These are phyloP conservation scores for Macrocentrus cingulum DNA, from an alignment of 1,140 invertebrate species.

Conservation along the genomic window DNA sequence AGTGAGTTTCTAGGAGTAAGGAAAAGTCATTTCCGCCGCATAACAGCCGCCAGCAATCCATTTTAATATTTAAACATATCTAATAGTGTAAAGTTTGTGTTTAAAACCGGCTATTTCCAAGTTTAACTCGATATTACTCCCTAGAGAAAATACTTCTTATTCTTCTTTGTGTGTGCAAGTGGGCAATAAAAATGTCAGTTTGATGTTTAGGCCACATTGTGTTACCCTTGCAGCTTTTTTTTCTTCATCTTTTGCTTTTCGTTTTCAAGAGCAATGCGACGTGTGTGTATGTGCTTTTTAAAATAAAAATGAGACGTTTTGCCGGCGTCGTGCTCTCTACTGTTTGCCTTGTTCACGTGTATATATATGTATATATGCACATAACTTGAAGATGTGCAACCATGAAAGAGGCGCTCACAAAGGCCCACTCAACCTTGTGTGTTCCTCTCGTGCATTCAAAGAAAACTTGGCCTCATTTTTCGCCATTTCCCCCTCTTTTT, in stretches of 20 bases:
- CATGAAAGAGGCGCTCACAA: conserved; percentile 11
- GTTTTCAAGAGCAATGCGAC: neutral
- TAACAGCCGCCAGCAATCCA: neutral
- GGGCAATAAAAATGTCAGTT: conserved; percentile 9
- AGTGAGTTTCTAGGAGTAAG: conserved; percentile 19
- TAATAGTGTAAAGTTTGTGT: neutral
- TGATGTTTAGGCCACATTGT: conserved; percentile 9
- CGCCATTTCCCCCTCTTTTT: conserved; percentile 1
- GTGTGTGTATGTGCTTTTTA: conserved; percentile 4
- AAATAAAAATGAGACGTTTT: neutral
- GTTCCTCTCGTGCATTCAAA: conserved; percentile 5
- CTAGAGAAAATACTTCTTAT: neutral
- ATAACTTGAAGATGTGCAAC: conserved; percentile 3
- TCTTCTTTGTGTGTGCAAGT: neutral
- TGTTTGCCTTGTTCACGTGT: no score
- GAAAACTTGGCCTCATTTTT: conserved; percentile 22
- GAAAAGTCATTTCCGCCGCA: neutral
- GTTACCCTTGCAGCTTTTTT: neutral
- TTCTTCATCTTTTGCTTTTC: neutral
- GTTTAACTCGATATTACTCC: no score
- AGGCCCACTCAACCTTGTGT: conserved; percentile 19
- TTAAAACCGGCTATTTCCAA: neutral
- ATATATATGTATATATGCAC: no score
- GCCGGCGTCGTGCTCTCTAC: no score
- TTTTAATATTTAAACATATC: neutral